phyloP scores from a whole-genome alignment of 2,113 vertebrate species.

The Nycticorax nycticorax region DNA sequence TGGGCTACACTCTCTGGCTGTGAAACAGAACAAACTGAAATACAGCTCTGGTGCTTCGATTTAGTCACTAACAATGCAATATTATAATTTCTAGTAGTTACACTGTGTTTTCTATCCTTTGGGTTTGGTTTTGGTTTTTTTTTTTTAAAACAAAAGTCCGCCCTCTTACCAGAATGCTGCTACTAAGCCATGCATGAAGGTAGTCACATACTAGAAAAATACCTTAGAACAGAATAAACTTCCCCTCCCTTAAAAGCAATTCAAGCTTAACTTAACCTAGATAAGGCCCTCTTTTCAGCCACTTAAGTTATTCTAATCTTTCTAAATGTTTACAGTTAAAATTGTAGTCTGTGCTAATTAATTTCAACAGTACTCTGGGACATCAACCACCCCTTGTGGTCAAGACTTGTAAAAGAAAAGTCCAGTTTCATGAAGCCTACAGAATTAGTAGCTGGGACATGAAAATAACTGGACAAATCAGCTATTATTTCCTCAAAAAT shows the following conservation, averaged over 20 bases:
- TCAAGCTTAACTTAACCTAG: background rate
- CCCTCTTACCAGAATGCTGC: background rate
- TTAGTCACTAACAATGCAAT: background rate
- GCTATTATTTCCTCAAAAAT: background rate
- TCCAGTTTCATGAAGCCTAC: background rate
- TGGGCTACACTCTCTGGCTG: background rate
- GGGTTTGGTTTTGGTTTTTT: background rate
- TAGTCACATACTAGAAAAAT: background rate
- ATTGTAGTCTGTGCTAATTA: background rate
- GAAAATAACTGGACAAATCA: background rate
- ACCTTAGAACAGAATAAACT: background rate
- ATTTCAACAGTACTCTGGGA: background rate
- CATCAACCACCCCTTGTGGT: background rate
- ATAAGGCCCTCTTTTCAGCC: background rate
- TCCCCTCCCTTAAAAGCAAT: background rate
- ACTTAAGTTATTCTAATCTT: background rate
- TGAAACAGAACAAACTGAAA: background rate
- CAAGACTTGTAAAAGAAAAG: background rate
- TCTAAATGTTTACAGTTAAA: background rate
- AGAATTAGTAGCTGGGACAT: background rate
- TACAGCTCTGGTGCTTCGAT: background rate
- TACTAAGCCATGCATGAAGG: background rate
- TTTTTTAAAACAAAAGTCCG: background rate
- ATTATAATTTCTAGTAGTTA: background rate
- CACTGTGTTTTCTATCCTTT: background rate